Evolutionary conservation across 2,797 vertebrate species (phyloP).

Genomic region (Cercopithecus diana): DNA sequence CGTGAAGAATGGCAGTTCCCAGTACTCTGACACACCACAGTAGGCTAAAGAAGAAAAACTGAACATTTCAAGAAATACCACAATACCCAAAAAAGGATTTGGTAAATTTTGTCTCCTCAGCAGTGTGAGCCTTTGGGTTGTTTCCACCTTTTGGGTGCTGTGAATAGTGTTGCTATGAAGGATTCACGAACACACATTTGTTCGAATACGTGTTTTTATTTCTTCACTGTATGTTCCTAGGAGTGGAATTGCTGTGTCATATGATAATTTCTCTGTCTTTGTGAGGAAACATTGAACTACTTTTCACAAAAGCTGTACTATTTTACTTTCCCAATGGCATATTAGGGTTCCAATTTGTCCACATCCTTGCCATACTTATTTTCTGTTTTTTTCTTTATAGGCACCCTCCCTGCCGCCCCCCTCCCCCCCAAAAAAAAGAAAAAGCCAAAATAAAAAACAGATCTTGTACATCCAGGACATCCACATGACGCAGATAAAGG

Average conservation of each 20-base stretch:
- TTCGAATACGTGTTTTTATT: background rate
- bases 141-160: background rate
- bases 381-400: background rate
- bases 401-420: background rate
- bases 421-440: background rate
- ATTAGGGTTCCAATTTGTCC: background rate
- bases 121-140: background rate
- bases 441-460: background rate
- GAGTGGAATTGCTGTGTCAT: background rate
- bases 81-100: background rate
- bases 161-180: background rate
- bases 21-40: background rate
- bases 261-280: background rate
- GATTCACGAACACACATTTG: background rate
- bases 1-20: background rate
- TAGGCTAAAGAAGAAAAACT: background rate
- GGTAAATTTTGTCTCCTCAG: background rate
- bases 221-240: background rate
- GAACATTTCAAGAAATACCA: background rate
- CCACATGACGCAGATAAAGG: background rate
- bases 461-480: background rate
- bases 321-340: background rate
- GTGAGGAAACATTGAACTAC: background rate
- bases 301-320: background rate
- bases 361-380: background rate